Conservation (phyloP, 2,797 vertebrate genomes). For the Adelosebastes latens region DNA sequence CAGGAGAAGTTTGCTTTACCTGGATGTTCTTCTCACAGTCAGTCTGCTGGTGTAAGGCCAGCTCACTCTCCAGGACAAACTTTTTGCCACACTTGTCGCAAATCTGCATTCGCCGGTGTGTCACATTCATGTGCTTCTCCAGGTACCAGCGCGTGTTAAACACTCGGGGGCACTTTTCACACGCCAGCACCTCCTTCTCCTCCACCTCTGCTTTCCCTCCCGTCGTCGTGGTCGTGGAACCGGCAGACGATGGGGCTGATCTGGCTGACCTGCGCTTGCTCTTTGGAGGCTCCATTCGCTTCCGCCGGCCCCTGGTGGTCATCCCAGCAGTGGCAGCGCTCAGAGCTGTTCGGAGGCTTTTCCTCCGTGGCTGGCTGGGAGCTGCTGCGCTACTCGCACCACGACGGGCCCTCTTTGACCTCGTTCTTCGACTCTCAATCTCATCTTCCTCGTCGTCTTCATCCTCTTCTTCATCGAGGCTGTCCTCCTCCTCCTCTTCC, state of each 20-base stretch:
- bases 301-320: slow-evolving; percentile 89
- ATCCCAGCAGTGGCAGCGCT: slow-evolving; percentile 77
- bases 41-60: slow-evolving; percentile 98
- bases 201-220: slow-evolving; percentile 86
- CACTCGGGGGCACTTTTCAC: slow-evolving; percentile 97
- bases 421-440: slow-evolving; percentile 83
- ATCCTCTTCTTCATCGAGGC: slow-evolving; percentile 85
- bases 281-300: slow-evolving; percentile 85
- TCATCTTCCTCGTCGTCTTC: slow-evolving; percentile 82
- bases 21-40: slow-evolving; percentile 99
- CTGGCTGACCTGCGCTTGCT: slow-evolving; percentile 86
- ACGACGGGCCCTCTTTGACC: slow-evolving; percentile 85
- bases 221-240: not conserved
- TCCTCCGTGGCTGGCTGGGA: slow-evolving; percentile 84
- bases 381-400: slow-evolving; percentile 62
- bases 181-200: slow-evolving; percentile 95
- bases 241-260: slow-evolving; percentile 70
- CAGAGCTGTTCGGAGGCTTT: slow-evolving; percentile 83
- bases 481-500: slow-evolving; percentile 83
- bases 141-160: slow-evolving; percentile 99
- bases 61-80: slow-evolving; percentile 98
- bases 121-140: slow-evolving; percentile 99
- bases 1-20: slow-evolving; percentile 80
- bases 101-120: slow-evolving; percentile 98
- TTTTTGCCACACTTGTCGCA: slow-evolving; percentile 99